A percentile compares a stretch with the other conserved stretches of the same genome.
phyloP scores from a whole-genome alignment of 2,797 vertebrate genomes.

The Tapera naevia region DNA sequence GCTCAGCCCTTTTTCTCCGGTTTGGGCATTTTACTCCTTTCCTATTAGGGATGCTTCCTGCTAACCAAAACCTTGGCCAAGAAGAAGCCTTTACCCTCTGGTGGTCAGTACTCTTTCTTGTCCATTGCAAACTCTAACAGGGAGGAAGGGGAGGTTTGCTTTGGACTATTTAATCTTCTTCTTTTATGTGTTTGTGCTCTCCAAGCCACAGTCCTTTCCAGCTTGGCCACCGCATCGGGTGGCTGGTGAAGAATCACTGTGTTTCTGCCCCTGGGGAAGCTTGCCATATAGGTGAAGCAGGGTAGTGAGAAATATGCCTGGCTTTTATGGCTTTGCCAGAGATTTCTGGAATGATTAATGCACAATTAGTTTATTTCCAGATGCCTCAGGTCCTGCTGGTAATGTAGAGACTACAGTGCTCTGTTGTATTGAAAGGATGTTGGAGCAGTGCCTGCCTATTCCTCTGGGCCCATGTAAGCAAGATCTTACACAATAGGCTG shows the following conservation, averaged over 20 bases:
- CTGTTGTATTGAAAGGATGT: neutral
- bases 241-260: neutral
- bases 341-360: slow-evolving; percentile 1
- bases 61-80: neutral
- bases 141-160: neutral
- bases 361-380: neutral
- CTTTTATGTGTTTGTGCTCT: neutral
- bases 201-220: neutral
- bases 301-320: neutral
- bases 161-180: neutral
- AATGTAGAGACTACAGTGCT: neutral
- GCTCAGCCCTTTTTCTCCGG: neutral
- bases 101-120: neutral
- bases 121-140: neutral
- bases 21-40: neutral
- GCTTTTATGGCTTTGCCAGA: neutral
- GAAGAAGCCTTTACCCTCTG: neutral
- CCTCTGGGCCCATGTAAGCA: neutral
- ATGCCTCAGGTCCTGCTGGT: neutral
- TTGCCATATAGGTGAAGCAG: neutral
- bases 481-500: neutral
- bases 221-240: neutral
- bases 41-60: neutral
- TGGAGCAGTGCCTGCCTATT: neutral
- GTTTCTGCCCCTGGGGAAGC: neutral